Base-by-base conservation (phyloP, 2,797 vertebrate genomes). In the Pipistrellus pygmaeus region DNA sequence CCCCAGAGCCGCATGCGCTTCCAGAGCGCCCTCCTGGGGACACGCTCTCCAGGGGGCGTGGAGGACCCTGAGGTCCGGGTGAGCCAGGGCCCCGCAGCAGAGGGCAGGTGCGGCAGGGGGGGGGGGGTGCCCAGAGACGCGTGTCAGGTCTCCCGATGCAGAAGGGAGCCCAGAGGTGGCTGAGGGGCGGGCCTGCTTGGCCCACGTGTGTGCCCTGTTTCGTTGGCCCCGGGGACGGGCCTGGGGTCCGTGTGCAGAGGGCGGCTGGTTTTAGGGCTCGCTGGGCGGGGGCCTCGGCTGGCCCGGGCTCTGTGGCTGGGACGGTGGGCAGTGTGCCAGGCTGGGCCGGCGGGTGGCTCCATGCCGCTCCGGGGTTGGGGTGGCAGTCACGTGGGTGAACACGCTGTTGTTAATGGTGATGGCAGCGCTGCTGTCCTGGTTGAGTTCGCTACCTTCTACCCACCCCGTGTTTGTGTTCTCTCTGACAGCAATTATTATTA, bases 241-340 rank as follows among this genome's bases (percentile, higher is more conserved):
- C 71, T 38, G 69, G 51, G 57, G 69, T 46, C 44, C 10, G 44
- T 46, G 44, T 46, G 44, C 44, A 12, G 44, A 12, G 51, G 51
- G 4, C 5, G 41, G 6, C 7, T 62, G 71, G 30, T 32, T 55
- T 91, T 86, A 3, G 64, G 68, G 30, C 10, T 15, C 8, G 3
- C 18, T 7, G 1, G 3, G 21, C n/a, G 6, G 35, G 55, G 32
- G 15, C 35, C 23, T 92, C 32, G 13, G 76, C 32, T 83, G 81
- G 13, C 13, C 57, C 83, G 21, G 76, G 30, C 32, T 83, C 69
- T 9, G 15, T 9, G 15, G 85, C 4, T 17, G 44, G 57, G 6
- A 20, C 0, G 0, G 30, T 2, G 30, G 62, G 41, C 21, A 2
- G 6, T 9, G 4, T 0, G 30, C 48, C 27, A n/a, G 53, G 18